These are phyloP conservation scores for Onychostoma macrolepis DNA, from an alignment of 2,113 vertebrate genomes.

Conservation along the genomic window DNA sequence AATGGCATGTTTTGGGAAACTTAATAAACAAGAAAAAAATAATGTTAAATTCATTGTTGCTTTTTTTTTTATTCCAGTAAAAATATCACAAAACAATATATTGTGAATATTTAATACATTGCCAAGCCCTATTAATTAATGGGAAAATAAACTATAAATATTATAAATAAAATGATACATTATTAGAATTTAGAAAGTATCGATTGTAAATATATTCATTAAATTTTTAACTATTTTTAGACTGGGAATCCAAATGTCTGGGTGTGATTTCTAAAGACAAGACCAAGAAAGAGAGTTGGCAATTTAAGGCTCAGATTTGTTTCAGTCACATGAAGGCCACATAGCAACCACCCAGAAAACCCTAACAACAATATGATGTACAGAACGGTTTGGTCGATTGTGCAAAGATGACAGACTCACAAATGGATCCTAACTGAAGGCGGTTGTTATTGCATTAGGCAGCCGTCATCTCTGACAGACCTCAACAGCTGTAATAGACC, in stretches of 20 bases:
- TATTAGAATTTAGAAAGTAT: neutral
- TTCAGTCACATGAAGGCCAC: neutral
- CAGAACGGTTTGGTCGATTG: neutral
- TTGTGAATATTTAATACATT: neutral
- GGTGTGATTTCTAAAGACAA: neutral
- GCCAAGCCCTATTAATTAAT: neutral
- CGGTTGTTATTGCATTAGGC: constrained; percentile 10
- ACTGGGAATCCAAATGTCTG: neutral
- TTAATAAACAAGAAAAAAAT: neutral
- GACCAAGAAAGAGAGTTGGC: neutral
- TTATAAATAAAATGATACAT: neutral
- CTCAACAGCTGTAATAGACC: neutral
- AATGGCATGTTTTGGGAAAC: neutral
- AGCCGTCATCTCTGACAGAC: constrained; percentile 10
- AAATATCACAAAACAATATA: neutral
- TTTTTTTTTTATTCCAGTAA: neutral
- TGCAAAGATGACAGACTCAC: neutral
- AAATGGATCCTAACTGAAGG: neutral
- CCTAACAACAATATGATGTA: neutral
- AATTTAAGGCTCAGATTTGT: neutral
- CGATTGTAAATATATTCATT: neutral
- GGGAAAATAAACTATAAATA: no score
- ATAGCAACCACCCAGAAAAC: neutral
- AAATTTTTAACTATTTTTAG: neutral
- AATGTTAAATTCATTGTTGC: neutral